Base-by-base conservation (phyloP, 2,797 vertebrate species). In the Amblyopsis hoosieri region DNA sequence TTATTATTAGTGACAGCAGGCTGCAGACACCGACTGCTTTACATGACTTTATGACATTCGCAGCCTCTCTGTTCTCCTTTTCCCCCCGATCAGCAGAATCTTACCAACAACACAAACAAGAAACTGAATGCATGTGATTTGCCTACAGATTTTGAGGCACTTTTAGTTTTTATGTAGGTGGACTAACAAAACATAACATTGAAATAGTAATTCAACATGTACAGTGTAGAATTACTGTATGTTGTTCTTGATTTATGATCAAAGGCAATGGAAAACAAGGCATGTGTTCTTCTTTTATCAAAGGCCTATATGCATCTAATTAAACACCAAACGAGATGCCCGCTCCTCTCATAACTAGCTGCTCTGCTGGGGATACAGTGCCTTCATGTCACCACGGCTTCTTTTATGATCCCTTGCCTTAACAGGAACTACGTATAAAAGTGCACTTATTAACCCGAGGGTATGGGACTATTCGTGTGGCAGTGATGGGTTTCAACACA, bases 341-440 rank as follows among this genome's bases (percentile, higher is more conserved):
- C 59, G 74, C 75, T 78, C 65, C 75, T 45, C 68, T 74, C 64
- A 57, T 78, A 84, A 79, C 81, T 71, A 66, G 72, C 67, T 54
- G 69, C 66, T 87, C 64, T 66, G 81, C 62, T 67, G 72, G 69
- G 63, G 73, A 81, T 75, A 69, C 37, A 64, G 66, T 74, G 53
- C 67, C 70, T 87, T 84, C 29, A 81, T 85, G 81, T 76, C 78
- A 75, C 73, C 78, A 54, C 68, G 55, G 66, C 66, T 81, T 49
- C 64, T 83, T 92, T 92, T 83, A 90, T 76, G 85, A 80, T 73
- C 3, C 73, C 62, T 65, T 57, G 60, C 80, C 83, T 81, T 81
- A 78, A 90, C 84, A 89, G 80, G 87, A 88, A 91, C 86, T 87
- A 74, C 83, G 80, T 77, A 85, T 90, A 83, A 91, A 89, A 71